phyloP scores from a whole-genome alignment of 2,888 invertebrate genomes.

The Pseudanteris insignis region DNA sequence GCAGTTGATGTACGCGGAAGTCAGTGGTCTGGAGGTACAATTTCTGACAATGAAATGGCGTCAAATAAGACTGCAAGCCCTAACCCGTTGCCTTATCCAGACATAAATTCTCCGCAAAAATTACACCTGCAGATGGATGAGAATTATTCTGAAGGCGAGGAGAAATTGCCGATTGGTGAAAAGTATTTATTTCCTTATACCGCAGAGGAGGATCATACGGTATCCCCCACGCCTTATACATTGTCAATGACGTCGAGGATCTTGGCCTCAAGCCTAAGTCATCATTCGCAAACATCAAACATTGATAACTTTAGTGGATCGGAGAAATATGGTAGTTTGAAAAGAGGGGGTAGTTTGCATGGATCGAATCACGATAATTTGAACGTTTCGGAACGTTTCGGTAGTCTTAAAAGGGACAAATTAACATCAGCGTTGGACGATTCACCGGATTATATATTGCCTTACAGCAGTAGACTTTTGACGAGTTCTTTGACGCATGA shows the following conservation, averaged over 20 bases:
- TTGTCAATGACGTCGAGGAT: conserved; percentile 63
- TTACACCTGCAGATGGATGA: conserved; percentile 55
- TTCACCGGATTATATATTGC: conserved; percentile 61
- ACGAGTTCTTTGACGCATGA: conserved; percentile 62
- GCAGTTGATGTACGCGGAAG: conserved; percentile 64
- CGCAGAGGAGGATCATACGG: conserved; percentile 68
- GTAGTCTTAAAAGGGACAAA: conserved; percentile 62
- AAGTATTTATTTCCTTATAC: conserved; percentile 88
- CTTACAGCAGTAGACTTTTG: conserved; percentile 62
- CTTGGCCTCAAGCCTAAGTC: conserved; percentile 62
- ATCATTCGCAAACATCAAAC: conserved; percentile 63
- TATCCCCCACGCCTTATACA: conserved; percentile 64
- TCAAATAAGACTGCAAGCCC: conserved; percentile 73
- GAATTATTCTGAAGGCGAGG: conserved; percentile 64
- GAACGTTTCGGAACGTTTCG: conserved; percentile 59
- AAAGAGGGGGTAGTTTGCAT: conserved; percentile 60
- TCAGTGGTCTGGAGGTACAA: conserved; percentile 83
- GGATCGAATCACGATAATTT: conserved; percentile 62
- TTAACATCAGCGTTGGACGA: conserved; percentile 59
- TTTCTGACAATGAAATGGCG: conserved; percentile 78
- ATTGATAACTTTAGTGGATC: conserved; percentile 60
- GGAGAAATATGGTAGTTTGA: conserved; percentile 62
- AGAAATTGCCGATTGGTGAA: conserved; percentile 74
- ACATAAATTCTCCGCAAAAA: conserved; percentile 69
- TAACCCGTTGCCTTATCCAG: conserved; percentile 80